Percentiles rank a stretch among this genome's conserved stretches.
phyloP scores from a whole-genome alignment of 2,797 vertebrate genomes.

The Buphagus erythrorhynchus region DNA sequence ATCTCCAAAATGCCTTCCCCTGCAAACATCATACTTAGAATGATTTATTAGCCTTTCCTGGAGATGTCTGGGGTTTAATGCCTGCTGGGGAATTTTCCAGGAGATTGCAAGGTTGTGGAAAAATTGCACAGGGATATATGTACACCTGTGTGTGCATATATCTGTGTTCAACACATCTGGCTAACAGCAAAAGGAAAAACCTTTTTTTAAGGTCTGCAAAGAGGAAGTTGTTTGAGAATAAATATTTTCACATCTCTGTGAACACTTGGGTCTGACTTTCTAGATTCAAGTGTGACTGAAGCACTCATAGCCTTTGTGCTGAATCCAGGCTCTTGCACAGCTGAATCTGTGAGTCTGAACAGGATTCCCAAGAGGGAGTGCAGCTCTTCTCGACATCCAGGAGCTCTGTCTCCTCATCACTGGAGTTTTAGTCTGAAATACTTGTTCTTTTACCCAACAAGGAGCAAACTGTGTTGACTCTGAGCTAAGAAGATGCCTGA shows the following conservation, averaged over 20 bases:
- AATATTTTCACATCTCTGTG: background rate
- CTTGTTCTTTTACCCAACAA: background rate
- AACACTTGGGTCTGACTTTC: background rate
- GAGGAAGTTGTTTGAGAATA: background rate
- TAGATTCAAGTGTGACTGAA: background rate
- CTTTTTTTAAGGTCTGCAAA: background rate
- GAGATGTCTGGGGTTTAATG: slow-evolving; percentile 10
- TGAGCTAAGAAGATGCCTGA: background rate
- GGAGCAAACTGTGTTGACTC: background rate
- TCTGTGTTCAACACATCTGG: background rate
- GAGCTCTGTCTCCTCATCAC: background rate
- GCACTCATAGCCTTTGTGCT: background rate
- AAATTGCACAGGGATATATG: background rate
- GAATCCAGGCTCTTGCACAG: background rate
- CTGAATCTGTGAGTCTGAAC: background rate
- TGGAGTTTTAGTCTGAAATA: background rate
- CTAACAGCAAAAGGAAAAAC: background rate
- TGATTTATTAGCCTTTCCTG: slow-evolving; percentile 36
- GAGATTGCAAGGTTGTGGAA: background rate
- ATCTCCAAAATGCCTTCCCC: slow-evolving; percentile 37
- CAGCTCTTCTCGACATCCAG: background rate
- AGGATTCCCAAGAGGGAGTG: background rate
- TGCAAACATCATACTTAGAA: slow-evolving; percentile 29
- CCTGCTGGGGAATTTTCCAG: background rate
- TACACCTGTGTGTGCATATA: background rate